These are phyloP conservation scores for Pristionchus maxplancki DNA, from an alignment of 2,888 invertebrate genomes.

Conservation along the genomic window DNA sequence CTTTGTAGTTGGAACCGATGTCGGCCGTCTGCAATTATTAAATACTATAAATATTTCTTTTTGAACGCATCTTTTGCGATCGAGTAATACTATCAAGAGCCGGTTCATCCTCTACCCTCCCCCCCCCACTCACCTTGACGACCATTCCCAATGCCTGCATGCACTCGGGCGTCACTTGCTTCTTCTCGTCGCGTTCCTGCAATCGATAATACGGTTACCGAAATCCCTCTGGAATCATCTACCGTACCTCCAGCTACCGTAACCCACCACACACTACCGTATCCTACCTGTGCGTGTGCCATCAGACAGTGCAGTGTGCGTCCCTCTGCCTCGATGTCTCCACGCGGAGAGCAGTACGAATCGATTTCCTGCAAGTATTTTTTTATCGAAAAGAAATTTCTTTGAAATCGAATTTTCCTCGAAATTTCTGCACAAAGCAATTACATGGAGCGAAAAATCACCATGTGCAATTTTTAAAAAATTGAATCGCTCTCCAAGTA, in stretches of 20 bases:
- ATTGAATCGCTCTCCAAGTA: too few species aligned
- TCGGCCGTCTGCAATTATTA: constrained; percentile 84
- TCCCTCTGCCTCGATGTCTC: constrained; percentile 83
- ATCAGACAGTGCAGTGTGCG: constrained; percentile 93
- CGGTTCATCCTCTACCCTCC: not conserved
- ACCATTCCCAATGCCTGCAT: constrained; percentile 63
- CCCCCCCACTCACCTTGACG: constrained; percentile 58
- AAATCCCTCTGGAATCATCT: not conserved
- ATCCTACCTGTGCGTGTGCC: constrained; percentile 78
- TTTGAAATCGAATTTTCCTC: not conserved
- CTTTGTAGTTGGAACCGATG: constrained; percentile 94
- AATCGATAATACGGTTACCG: not conserved
- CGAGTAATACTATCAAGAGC: too few species aligned
- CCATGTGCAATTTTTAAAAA: too few species aligned
- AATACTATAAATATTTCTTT: not conserved
- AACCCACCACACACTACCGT: constrained; percentile 8
- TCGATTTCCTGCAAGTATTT: constrained; percentile 61
- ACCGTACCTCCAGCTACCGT: not conserved
- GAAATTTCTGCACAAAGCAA: not conserved
- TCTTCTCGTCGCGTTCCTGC: constrained; percentile 65
- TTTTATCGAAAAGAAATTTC: not conserved
- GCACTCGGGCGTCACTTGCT: constrained; percentile 69
- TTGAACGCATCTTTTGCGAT: not conserved
- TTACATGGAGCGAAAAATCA: not conserved
- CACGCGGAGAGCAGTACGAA: constrained; percentile 82